Evolutionary conservation across 1,140 invertebrate species (phyloP).

Genomic region (Drosophila truncata): DNA sequence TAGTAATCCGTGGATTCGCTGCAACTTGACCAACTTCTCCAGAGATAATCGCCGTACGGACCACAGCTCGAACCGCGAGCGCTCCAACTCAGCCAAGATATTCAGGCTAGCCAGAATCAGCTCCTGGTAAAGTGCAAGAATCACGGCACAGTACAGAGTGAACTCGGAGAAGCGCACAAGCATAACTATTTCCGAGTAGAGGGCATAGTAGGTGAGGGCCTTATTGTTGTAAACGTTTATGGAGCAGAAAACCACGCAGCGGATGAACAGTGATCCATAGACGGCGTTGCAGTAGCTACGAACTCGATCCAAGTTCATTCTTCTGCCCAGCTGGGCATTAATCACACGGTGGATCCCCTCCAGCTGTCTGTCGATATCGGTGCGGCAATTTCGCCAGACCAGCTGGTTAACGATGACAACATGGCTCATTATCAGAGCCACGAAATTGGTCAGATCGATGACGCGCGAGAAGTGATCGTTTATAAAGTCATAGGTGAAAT

Average conservation of each 20-base stretch:
- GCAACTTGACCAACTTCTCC: constrained; percentile 30
- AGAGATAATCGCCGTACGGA: constrained; percentile 20
- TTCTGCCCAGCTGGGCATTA: constrained; percentile 9
- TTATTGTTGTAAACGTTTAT: constrained; percentile 9
- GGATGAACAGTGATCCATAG: constrained; percentile 4
- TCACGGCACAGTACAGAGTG: constrained; percentile 30
- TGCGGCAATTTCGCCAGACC: constrained; percentile 39
- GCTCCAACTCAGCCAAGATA: constrained; percentile 35
- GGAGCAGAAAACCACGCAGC: not conserved
- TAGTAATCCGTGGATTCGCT: constrained; percentile 38
- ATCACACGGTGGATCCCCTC: constrained; percentile 28
- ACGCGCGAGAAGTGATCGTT: constrained; percentile 53
- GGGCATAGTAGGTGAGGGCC: constrained; percentile 20
- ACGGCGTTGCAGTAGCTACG: constrained; percentile 43
- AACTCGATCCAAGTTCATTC: constrained; percentile 9
- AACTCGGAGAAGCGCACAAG: constrained; percentile 48
- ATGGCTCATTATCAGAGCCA: constrained; percentile 20
- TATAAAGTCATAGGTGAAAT: constrained; percentile 47
- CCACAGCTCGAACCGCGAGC: constrained; percentile 22
- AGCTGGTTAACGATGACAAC: constrained; percentile 27
- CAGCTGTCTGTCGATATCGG: constrained; percentile 43
- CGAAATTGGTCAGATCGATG: constrained; percentile 46
- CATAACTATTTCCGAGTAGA: constrained; percentile 59
- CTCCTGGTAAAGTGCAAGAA: constrained; percentile 55
- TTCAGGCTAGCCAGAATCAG: constrained; percentile 3